phyloP scores from a whole-genome alignment of 2,797 vertebrate species.

The Xenopus petersii region DNA sequence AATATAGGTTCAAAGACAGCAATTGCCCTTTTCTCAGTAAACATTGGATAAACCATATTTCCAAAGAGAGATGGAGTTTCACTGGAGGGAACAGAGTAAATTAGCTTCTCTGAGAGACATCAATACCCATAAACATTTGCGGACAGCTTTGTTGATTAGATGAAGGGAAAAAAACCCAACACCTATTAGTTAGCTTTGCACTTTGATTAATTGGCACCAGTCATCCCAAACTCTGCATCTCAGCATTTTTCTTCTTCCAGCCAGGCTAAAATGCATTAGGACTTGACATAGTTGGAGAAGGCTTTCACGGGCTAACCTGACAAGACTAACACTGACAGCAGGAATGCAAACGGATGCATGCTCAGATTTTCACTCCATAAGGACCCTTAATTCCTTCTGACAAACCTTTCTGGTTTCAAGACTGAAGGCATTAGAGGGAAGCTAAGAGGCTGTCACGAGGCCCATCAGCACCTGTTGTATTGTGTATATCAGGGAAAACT shows the following conservation, averaged over 20 bases:
- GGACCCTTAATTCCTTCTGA: slow-evolving; percentile 10
- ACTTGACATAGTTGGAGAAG: slow-evolving; percentile 8
- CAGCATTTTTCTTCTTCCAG: neutral
- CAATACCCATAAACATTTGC: slow-evolving; percentile 27
- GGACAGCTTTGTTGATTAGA: slow-evolving; percentile 25
- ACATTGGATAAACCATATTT: slow-evolving; percentile 12
- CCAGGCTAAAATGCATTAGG: neutral
- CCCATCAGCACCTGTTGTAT: neutral
- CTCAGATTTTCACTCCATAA: slow-evolving; percentile 5
- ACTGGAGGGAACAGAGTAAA: slow-evolving; percentile 21
- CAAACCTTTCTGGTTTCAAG: slow-evolving; percentile 16
- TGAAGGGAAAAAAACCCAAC: slow-evolving; percentile 4
- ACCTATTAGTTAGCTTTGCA: slow-evolving; percentile 13
- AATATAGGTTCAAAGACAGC: slow-evolving; percentile 24
- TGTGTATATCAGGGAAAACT: neutral
- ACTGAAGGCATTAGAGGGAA: neutral
- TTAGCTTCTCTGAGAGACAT: slow-evolving; percentile 22
- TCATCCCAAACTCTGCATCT: neutral
- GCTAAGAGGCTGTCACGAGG: neutral
- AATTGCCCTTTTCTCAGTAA: slow-evolving; percentile 25
- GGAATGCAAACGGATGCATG: neutral
- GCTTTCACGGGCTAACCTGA: neutral
- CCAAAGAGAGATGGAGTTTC: slow-evolving; percentile 12
- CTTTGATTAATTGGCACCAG: slow-evolving; percentile 15
- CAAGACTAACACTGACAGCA: slow-evolving; percentile 7